Evolutionary conservation across 1,140 invertebrate genomes (phyloP).

Genomic region (Eupeodes corollae): DNA sequence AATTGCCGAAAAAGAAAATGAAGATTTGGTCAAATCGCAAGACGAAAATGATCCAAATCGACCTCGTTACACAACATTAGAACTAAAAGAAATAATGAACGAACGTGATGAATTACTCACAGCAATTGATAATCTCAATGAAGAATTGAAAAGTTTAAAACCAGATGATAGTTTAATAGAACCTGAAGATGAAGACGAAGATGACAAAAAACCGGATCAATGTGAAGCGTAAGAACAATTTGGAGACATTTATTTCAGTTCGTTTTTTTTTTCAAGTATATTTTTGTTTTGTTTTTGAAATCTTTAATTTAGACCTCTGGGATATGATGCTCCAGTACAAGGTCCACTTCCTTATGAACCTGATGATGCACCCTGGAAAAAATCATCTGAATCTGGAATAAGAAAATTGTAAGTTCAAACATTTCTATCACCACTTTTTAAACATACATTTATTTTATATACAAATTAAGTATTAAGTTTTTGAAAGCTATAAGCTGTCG

Average conservation of each 20-base stretch:
- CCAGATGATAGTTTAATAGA: conserved; percentile 18
- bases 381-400: conserved; percentile 70
- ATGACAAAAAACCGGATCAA: conserved; percentile 8
- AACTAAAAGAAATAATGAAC: conserved; percentile 50
- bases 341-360: conserved; percentile 92
- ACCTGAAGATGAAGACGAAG: conserved; percentile 15
- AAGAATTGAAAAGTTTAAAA: conserved; percentile 28
- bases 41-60: conserved; percentile 69
- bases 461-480: too few relatives aligned
- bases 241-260: background rate
- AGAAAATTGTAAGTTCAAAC: conserved; percentile 76
- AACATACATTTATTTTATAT: too few relatives aligned
- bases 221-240: conserved; percentile 8
- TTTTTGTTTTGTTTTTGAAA: conserved; percentile 1
- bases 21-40: conserved; percentile 55
- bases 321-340: conserved; percentile 78
- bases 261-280: background rate
- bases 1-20: conserved; percentile 63
- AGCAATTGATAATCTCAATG: conserved; percentile 29
- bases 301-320: conserved; percentile 22
- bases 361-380: conserved; percentile 87
- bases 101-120: conserved; percentile 36
- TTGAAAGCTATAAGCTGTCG: too few relatives aligned
- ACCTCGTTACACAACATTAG: conserved; percentile 80
- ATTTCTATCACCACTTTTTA: too few relatives aligned